These are phyloP conservation scores for Himalopsyche tibetana DNA, from an alignment of 2,888 invertebrate genomes.

Conservation along the genomic window DNA sequence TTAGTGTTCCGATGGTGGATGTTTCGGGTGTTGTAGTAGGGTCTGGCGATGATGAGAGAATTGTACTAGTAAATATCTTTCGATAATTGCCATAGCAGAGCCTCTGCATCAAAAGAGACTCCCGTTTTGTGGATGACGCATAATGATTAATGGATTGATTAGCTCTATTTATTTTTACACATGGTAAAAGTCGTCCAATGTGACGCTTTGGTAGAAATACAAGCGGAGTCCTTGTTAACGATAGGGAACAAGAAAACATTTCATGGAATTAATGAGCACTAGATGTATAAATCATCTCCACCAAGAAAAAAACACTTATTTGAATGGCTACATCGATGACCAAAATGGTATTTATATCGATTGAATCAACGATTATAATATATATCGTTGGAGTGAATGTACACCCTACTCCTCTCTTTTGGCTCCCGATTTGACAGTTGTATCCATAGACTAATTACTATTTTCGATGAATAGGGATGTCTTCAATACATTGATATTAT, in stretches of 20 bases:
- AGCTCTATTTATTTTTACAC: slow-evolving; percentile 3
- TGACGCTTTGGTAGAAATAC: slow-evolving; percentile 50
- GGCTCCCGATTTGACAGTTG: not conserved
- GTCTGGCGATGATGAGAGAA: not conserved
- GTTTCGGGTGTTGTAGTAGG: slow-evolving; percentile 25
- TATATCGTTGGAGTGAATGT: not conserved
- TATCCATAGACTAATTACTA: no score
- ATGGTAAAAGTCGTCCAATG: slow-evolving; percentile 39
- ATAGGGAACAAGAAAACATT: slow-evolving; percentile 41
- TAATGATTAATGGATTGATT: slow-evolving; percentile 13
- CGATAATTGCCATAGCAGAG: not conserved
- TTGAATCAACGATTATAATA: no score
- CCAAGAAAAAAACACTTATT: not conserved
- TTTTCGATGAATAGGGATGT: no score
- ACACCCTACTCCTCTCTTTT: not conserved
- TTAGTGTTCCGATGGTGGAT: slow-evolving; percentile 68
- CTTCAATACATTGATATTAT: no score
- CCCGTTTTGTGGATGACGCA: not conserved
- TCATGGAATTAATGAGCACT: slow-evolving; percentile 16
- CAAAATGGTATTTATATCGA: slow-evolving; percentile 5
- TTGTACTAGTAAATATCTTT: slow-evolving; percentile 41
- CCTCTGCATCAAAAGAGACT: not conserved
- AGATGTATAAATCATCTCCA: not conserved
- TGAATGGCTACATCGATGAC: not conserved
- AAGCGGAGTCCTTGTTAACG: slow-evolving; percentile 34